phyloP scores from a whole-genome alignment of 1,140 invertebrate species.

The Zaprionus ornatus region DNA sequence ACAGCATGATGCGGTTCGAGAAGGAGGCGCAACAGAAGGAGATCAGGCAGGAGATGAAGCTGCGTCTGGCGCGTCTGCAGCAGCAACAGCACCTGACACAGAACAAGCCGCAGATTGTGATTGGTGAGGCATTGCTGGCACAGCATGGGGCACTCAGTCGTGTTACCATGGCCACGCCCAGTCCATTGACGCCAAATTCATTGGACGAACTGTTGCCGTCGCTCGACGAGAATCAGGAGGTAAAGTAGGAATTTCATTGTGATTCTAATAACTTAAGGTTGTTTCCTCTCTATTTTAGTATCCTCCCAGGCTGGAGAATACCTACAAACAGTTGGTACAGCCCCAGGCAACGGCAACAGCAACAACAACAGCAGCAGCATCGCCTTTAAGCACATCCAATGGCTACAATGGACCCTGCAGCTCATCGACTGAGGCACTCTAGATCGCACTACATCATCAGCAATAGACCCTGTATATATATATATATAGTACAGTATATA shows the following conservation, averaged over 20 bases:
- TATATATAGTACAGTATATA: background rate
- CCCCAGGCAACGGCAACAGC: conserved; percentile 39
- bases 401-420: conserved; percentile 81
- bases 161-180: conserved; percentile 86
- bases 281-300: conserved; percentile 44
- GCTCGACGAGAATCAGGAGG: conserved; percentile 90
- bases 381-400: conserved; percentile 26
- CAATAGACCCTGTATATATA: conserved; percentile 17
- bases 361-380: conserved; percentile 22
- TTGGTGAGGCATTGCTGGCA: conserved; percentile 68
- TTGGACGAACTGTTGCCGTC: conserved; percentile 90
- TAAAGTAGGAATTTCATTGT: conserved; percentile 55
- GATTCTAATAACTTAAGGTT: background rate
- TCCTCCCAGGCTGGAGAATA: conserved; percentile 67
- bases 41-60: conserved; percentile 89
- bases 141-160: conserved; percentile 70
- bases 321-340: conserved; percentile 66
- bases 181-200: conserved; percentile 90
- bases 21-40: conserved; percentile 91
- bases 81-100: conserved; percentile 78
- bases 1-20: conserved; percentile 90
- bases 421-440: conserved; percentile 81
- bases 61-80: conserved; percentile 87
- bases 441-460: conserved; percentile 39
- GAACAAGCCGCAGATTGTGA: conserved; percentile 82